Percentiles rank a stretch among this genome's conserved stretches.
Conservation (phyloP, 37 sponge, comb jelly and placozoan genomes). For the Bolinopsis microptera region DNA sequence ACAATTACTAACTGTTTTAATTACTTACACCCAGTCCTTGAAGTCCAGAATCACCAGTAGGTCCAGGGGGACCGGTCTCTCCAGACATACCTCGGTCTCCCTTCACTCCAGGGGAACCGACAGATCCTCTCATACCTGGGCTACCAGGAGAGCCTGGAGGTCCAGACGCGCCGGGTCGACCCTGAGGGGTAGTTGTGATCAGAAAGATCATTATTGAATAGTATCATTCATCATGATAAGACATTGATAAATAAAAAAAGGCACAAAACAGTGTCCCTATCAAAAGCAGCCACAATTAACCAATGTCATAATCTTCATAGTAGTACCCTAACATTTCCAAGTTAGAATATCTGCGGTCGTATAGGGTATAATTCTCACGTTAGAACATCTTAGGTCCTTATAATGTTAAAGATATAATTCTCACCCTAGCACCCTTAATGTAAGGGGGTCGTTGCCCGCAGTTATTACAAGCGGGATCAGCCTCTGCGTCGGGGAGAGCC, state of each 20-base stretch:
- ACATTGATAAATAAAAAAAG: too few species aligned
- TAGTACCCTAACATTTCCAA: too few species aligned
- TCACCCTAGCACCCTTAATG: conserved; percentile 31
- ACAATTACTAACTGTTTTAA: neutral
- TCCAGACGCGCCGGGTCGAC: neutral
- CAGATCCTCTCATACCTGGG: neutral
- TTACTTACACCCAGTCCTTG: neutral
- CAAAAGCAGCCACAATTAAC: too few species aligned
- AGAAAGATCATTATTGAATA: neutral
- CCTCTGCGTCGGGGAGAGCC: conserved; percentile 5
- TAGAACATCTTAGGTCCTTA: too few species aligned
- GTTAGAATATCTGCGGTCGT: too few species aligned
- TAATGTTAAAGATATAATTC: too few species aligned
- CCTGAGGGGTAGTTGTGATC: neutral
- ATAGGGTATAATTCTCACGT: too few species aligned
- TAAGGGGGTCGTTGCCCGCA: conserved; percentile 21
- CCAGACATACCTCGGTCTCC: neutral
- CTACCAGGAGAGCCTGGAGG: neutral
- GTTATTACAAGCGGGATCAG: conserved; percentile 9
- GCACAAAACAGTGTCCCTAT: too few species aligned
- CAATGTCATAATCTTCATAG: too few species aligned
- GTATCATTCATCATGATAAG: too few species aligned
- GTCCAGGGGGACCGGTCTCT: neutral
- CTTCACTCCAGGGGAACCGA: neutral
- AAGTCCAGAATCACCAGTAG: neutral